Evolutionary conservation across 2,888 invertebrate genomes (phyloP).

Genomic region (Mesoligia furuncula): DNA sequence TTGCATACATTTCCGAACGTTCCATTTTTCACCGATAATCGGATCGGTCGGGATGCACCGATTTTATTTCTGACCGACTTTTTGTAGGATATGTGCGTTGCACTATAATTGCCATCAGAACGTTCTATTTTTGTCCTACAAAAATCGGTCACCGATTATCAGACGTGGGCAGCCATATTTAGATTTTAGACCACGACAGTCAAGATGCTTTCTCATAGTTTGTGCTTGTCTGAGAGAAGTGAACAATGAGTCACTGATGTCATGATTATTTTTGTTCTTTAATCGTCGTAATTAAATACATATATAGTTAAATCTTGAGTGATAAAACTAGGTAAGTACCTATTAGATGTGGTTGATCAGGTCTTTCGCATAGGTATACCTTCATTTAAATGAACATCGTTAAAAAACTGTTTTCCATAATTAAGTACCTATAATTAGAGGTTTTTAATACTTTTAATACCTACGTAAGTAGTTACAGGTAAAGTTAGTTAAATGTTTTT

Average conservation of each 20-base stretch:
- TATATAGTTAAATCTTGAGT: neutral
- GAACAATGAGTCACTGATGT: neutral
- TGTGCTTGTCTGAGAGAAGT: neutral
- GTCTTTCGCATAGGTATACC: neutral
- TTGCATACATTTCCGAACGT: no score
- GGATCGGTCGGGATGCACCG: no score
- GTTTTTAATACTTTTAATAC: neutral
- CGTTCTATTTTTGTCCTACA: no score
- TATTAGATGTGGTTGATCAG: constrained; percentile 8
- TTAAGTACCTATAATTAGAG: constrained; percentile 9
- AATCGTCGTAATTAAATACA: neutral
- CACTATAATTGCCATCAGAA: no score
- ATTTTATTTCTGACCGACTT: no score
- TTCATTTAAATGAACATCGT: neutral
- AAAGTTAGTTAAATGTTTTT: neutral
- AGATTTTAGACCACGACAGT: neutral
- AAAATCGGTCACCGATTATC: no score
- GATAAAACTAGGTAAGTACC: constrained; percentile 18
- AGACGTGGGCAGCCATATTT: no score
- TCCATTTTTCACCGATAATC: no score
- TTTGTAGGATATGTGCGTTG: no score
- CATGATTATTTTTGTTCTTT: neutral
- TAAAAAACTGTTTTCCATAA: constrained; percentile 24
- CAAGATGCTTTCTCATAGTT: neutral
- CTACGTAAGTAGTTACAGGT: neutral